Base-by-base conservation (phyloP, 2,113 vertebrate species). In the Hyperoodon ampullatus region DNA sequence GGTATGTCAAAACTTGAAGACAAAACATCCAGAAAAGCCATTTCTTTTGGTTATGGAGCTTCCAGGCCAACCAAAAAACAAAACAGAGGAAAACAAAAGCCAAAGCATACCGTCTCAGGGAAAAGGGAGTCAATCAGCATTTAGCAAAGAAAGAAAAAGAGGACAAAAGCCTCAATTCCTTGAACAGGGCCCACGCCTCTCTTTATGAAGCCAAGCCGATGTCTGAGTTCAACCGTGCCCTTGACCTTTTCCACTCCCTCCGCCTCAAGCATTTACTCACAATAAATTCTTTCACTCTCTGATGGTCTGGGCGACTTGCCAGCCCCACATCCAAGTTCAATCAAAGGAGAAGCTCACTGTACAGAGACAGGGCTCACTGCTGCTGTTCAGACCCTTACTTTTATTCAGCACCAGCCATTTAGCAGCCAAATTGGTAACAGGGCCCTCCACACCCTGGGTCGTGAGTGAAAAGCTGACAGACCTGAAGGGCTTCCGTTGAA, bases 271-370 rank as follows among this genome's bases (percentile, higher is more conserved):
- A 86, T 92, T 96, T 60, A 81, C 39, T 94, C 66, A 96, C 80
- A 93, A 78, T 88, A 91, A 84, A 82, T 88, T 85, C 53, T 24
- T 93, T 82, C 53, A 88, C 33, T 87, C n/a, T 92, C 81, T 93
- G 39, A 93, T 60, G 33, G 28, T 26, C n/a, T 24, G 30, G 89
- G 93, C 60, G 88, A 35, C 23, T 75, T 96, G 88, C 81, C 74
- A 90, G 35, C 68, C 18, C 90, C 58, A 74, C 21, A 88, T 68
- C n/a, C 82, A 95, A 95, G 66, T 97, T 96, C 44, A 95, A 47
- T 19, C 47, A 88, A 93, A 96, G 75, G 65, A 96, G 50, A 89
- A 50, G 55, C 68, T 97, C 72, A 83, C 71, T 89, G 50, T n/a
- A 87, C 35, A 82, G 24, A 80, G 60, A 88, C 11, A 11, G 30